phyloP scores from a whole-genome alignment of 2,888 invertebrate genomes.

The Glyphotaelius pellucidus region DNA sequence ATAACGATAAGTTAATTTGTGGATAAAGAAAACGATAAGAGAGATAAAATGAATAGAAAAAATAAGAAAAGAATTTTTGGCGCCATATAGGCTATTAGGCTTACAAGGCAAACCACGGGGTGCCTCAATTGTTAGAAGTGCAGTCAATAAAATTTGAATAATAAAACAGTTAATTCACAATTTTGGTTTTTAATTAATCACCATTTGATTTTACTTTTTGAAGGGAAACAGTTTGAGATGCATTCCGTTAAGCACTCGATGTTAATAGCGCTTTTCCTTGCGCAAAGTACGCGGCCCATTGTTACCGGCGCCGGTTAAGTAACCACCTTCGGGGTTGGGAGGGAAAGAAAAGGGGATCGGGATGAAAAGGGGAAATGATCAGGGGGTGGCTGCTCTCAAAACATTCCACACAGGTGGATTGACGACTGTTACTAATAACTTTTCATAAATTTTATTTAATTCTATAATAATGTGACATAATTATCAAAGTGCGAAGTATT shows the following conservation, averaged over 20 bases:
- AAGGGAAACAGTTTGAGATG: constrained; percentile 29
- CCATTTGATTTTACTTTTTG: background rate
- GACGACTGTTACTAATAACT: constrained; percentile 11
- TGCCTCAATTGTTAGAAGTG: background rate
- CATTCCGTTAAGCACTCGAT: constrained; percentile 57
- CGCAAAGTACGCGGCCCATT: constrained; percentile 57
- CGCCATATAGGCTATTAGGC: no score
- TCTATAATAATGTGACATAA: no score
- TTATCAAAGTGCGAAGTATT: no score
- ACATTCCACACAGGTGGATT: constrained; percentile 7
- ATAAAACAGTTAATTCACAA: background rate
- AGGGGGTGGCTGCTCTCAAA: background rate
- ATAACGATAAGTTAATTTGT: no score
- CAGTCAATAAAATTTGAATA: background rate
- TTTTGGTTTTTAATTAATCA: background rate
- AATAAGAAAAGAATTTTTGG: no score
- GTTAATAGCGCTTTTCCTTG: constrained; percentile 63
- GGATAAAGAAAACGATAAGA: no score
- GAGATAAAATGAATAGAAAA: no score
- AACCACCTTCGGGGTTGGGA: constrained; percentile 44
- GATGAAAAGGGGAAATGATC: background rate
- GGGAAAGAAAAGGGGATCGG: background rate
- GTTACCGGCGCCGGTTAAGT: constrained; percentile 63
- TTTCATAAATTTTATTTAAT: no score
- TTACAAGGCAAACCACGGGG: background rate